Base-by-base conservation (phyloP, 2,888 invertebrate genomes). In the Rapana venosa region DNA sequence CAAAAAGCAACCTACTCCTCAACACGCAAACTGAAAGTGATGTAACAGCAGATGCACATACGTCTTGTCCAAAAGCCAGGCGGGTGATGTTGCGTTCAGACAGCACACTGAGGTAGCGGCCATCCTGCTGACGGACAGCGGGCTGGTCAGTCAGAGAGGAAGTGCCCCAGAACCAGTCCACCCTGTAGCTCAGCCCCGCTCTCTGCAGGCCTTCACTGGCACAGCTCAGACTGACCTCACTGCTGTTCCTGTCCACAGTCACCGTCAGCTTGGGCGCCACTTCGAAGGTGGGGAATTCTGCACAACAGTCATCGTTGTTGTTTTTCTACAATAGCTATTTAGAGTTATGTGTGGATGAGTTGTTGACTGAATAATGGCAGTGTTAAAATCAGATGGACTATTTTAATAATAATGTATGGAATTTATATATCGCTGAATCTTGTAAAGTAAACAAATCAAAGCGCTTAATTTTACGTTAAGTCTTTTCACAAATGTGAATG, bases 231-330 rank as follows among this genome's bases (percentile, higher is more conserved):
- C 61, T 32, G 0, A 90, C 91, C 47, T 90, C 79, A 4, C 61
- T 90, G 32, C 89, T 92, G 1, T 32, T 88, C 13, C 88, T 84
- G n/a, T 91, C 90, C n/a, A 88, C 89, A 30, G 81, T 58, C 26
- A 92, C 88, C 35, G 36, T 35, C 36, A 93, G 26, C n/a, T 87
- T 83, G 17, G 93, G 93, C 15, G 83, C 70, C 15, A 87, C n/a
- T 15, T 91, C 91, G 30, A 93, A 92, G 81, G 90, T 91, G 4
- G 93, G 93, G 13, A 92, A 90, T 17, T 92, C 93, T 93, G 58
- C 30, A 58, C 5, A 85, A 47, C 2, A 8, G 47, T 5, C 47
- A 8, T 47, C 8, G 47, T 47, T 47, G 2, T 47, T 47, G 2
- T 2, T 47, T 47, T 47, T 47, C 8, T 47, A 47, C 2, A 47